Base-by-base conservation (phyloP, 2,113 vertebrate species). In the Nycticebus coucang region DNA sequence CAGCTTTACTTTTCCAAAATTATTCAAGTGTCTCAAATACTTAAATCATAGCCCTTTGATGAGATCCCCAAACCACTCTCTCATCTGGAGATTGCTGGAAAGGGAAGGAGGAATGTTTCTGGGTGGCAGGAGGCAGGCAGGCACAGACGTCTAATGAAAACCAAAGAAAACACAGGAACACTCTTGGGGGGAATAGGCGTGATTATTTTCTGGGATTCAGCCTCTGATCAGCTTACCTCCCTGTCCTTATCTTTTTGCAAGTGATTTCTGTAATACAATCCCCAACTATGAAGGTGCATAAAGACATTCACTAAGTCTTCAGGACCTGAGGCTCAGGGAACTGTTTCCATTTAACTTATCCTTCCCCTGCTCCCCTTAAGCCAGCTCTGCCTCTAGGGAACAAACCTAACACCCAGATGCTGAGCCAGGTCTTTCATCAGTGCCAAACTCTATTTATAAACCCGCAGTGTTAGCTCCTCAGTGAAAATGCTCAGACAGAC, bases 361-460 rank as follows among this genome's bases (percentile, higher is more conserved):
- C n/a, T 66, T 85, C 87, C 55, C 81, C 24, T 33, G 28, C 26
- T 26, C 24, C 72, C 41, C 30, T 37, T 85, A 37, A 35, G 82
- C 57, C 68, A 85, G 28, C 14, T 90, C 33, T 86, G 35, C 37
- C 57, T 77, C 75, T 60, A n/a, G 45, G 18, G 33, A 95, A 92
- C 45, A 69, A 92, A 96, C 26, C 24, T 50, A 87, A 96, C 6
- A 93, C 37, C 59, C 55, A 84, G 41, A 90, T 45, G 95, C 45
- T 68, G 95, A 93, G 60, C 41, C 62, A 53, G 6, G 9, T 72
- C 28, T 84, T 93, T 78, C n/a, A 72, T 80, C 19, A 79, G 14
- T 35, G 89, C 11, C 68, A 87, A 92, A 92, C 71, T 88, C 53
- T 82, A 85, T 55, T 95, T 89, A 35, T 91, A 92, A 94, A 92